Percentiles rank a stretch among this genome's conserved stretches.
These are phyloP conservation scores for Centropus unirufus DNA, from an alignment of 2,113 vertebrate species.

Conservation along the genomic window DNA sequence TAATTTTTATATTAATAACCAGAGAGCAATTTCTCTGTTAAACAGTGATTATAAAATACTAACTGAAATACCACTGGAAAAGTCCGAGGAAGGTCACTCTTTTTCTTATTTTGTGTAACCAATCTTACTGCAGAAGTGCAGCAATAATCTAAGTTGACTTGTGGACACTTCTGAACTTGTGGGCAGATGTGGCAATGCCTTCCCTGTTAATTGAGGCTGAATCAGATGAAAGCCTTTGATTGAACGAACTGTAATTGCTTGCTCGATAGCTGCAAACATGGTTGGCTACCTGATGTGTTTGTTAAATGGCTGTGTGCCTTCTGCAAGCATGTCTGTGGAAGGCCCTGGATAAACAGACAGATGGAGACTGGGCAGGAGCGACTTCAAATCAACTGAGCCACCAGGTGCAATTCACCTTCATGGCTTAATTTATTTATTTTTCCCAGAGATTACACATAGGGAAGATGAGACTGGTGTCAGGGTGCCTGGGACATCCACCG, in stretches of 20 bases:
- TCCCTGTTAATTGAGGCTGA: conserved; percentile 45
- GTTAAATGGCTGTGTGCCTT: neutral
- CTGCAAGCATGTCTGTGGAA: neutral
- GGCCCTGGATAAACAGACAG: neutral
- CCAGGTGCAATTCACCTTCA: neutral
- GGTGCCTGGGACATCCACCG: too few relatives aligned
- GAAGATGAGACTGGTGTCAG: neutral
- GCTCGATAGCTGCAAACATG: conserved; percentile 14
- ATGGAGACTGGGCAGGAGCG: neutral
- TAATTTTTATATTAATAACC: conserved; percentile 74
- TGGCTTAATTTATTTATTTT: neutral
- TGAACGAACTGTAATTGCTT: conserved; percentile 32
- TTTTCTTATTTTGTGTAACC: conserved; percentile 63
- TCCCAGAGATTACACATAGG: neutral
- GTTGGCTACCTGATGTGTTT: conserved; percentile 3
- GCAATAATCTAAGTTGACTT: conserved; percentile 40
- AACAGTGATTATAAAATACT: conserved; percentile 77
- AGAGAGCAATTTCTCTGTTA: conserved; percentile 65
- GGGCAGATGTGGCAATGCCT: conserved; percentile 45
- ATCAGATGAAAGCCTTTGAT: conserved; percentile 53
- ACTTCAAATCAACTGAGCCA: neutral
- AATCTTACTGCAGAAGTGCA: conserved; percentile 61
- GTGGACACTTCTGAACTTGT: conserved; percentile 47
- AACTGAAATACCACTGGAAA: conserved; percentile 62
- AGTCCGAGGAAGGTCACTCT: conserved; percentile 36